Base-by-base conservation (phyloP, 2,797 vertebrate species). In the Chromis chromis region DNA sequence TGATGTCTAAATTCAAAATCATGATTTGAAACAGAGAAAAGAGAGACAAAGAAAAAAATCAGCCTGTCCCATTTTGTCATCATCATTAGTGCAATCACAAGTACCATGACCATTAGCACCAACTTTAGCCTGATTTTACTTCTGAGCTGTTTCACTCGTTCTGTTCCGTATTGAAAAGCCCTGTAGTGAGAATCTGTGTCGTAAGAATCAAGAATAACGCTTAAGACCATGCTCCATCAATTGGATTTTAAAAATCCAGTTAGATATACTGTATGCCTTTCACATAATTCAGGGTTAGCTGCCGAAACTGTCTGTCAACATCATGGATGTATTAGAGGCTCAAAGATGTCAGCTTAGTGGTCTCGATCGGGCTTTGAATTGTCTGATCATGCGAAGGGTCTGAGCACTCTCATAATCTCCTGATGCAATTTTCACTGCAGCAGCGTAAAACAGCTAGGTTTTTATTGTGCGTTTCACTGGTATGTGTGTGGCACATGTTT, bases 161-260 rank as follows among this genome's bases (percentile, higher is more conserved):
- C 22, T 74, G 17, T 71, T 74, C 52, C 12, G n/a, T 31, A 12
- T 24, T 36, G 22, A 76, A 53, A 68, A 63, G 54, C 72, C 70
- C 49, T 22, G 44, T 27, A 46, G 71, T 46, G 63, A 72, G 72
- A 87, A 70, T 67, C 55, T 62, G 27, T 40, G 66, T 62, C 52
- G 54, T 60, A 86, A 81, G 79, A 83, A 78, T 82, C 59, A 74
- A 84, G 66, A 90, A 66, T 82, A 72, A 85, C 79, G 65, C 86
- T 68, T 77, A 80, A 90, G 74, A 86, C 86, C 76, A 60, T 86
- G 84, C 81, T 87, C 69, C 77, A 87, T 84, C 84, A 90, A 92
- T 86, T 88, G 90, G 91, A 94, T 92, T 91, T 89, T 57, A 80
- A 71, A 87, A 91, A 91, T 91, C 92, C 89, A 71, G 54, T 92